phyloP scores from a whole-genome alignment of 2,113 vertebrate genomes.

The Aythya baeri region DNA sequence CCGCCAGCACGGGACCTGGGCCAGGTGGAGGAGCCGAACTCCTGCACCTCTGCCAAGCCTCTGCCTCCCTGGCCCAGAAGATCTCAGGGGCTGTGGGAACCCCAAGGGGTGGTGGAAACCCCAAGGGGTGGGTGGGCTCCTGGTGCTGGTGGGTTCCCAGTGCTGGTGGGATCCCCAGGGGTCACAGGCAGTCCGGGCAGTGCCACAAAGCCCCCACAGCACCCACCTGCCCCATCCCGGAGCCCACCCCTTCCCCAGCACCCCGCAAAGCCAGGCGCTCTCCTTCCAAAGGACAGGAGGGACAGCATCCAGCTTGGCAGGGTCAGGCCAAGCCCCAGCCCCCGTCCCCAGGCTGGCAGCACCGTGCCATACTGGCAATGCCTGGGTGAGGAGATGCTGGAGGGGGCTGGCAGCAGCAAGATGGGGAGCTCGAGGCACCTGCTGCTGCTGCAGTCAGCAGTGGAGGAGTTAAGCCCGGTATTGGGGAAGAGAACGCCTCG shows the following conservation, averaged over 20 bases:
- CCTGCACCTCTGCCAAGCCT: neutral
- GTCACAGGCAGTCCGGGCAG: fast-evolving
- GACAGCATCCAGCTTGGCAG: neutral
- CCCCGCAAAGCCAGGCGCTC: neutral
- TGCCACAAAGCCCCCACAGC: neutral
- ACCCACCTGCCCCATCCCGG: neutral
- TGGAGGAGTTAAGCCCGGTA: neutral
- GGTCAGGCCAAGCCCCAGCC: neutral
- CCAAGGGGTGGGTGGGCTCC: neutral
- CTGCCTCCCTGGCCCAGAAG: neutral
- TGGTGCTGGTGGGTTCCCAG: neutral
- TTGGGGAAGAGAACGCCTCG: neutral
- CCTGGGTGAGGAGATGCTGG: neutral
- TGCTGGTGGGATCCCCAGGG: neutral
- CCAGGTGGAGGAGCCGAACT: neutral
- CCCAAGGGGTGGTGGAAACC: neutral
- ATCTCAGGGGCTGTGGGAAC: too few relatives aligned
- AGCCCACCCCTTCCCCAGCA: neutral
- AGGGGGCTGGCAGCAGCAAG: neutral
- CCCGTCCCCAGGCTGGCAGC: neutral
- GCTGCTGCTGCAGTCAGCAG: neutral
- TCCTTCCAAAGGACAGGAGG: neutral
- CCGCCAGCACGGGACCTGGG: fast-evolving
- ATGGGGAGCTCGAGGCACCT: neutral
- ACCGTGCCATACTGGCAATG: neutral